Base-by-base conservation (phyloP, 2,113 vertebrate genomes). In the Illadopsis cleaveri region DNA sequence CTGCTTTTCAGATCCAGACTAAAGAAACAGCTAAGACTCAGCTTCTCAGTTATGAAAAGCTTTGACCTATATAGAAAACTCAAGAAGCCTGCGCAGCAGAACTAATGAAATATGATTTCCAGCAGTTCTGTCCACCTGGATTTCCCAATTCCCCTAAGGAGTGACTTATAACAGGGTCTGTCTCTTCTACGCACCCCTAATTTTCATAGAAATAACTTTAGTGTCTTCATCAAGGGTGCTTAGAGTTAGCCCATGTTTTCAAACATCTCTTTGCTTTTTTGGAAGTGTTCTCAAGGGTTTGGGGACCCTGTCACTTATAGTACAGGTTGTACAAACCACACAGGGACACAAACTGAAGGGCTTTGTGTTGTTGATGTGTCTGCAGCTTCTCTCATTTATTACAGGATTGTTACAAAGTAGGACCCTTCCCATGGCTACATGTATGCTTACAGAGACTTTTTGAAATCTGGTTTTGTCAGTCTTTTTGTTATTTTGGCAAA, bases 41-140 rank as follows among this genome's bases (percentile, higher is more conserved):
- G 6, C 35, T 84, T 73, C 47, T 73, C 3, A 19, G 47, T 62
- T 83, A 78, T 31, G 50, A 92, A 80, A 61, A 88, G 68, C 80
- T 95, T 80, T 97, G 94, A 92, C 88, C 90, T 92, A 86, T 18
- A 93, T 86, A 81, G 79, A 92, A 90, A 91, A 78, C 56, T 54
- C 72, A 33, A 24, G 86, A 88, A 96, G n/a, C 82, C 56, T 54
- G 68, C 90, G 82, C 60, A 78, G 64, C 89, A 95, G 64, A 89
- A 71, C 47, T 64, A 86, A 91, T 66, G 83, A 84, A 95, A 77
- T 47, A 35, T 1, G 10, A 92, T 92, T 96, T 94, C 69, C 89
- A 88, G n/a, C 27, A 23, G 58, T 77, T 54, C 68, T 80, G 89
- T 77, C 82, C 72, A 73, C 57, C 40, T 62, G 69, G 38, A n/a